A percentile compares a stretch with the other conserved stretches of the same genome.
These are phyloP conservation scores for Sturmia bella DNA, from an alignment of 2,888 invertebrate genomes.

Conservation along the genomic window DNA sequence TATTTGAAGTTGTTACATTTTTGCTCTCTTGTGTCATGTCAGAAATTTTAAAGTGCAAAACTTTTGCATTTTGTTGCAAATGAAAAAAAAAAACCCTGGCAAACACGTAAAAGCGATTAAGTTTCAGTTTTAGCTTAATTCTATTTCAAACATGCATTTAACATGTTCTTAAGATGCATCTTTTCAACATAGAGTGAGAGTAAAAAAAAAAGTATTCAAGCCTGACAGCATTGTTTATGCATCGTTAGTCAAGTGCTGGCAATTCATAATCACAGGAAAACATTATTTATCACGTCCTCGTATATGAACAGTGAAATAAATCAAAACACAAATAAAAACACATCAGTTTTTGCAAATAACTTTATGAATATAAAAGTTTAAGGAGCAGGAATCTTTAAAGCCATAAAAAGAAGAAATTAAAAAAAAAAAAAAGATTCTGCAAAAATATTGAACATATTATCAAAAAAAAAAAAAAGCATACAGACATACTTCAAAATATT, in stretches of 20 bases:
- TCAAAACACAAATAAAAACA: too few relatives aligned
- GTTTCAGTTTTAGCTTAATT: conserved; percentile 34
- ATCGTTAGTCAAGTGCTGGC: background rate
- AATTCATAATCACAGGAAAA: background rate
- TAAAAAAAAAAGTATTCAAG: background rate
- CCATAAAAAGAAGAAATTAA: too few relatives aligned
- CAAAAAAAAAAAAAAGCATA: too few relatives aligned
- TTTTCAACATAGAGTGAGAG: background rate
- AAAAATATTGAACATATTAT: too few relatives aligned
- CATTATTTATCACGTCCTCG: too few relatives aligned
- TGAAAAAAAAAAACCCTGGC: background rate
- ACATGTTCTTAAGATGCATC: background rate
- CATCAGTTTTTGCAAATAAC: too few relatives aligned
- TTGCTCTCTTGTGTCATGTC: conserved; percentile 1
- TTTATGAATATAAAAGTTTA: too few relatives aligned
- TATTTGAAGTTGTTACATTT: conserved; percentile 5
- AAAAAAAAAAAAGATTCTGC: too few relatives aligned
- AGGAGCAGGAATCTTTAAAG: too few relatives aligned
- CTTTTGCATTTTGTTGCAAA: background rate
- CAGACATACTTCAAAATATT: too few relatives aligned
- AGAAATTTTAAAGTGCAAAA: conserved; percentile 26
- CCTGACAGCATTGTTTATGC: too few relatives aligned
- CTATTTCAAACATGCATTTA: conserved; percentile 15
- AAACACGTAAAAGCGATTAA: conserved; percentile 58
- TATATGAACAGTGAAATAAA: background rate